Conservation (phyloP, 2,797 vertebrate genomes). For the Chromis chromis region DNA sequence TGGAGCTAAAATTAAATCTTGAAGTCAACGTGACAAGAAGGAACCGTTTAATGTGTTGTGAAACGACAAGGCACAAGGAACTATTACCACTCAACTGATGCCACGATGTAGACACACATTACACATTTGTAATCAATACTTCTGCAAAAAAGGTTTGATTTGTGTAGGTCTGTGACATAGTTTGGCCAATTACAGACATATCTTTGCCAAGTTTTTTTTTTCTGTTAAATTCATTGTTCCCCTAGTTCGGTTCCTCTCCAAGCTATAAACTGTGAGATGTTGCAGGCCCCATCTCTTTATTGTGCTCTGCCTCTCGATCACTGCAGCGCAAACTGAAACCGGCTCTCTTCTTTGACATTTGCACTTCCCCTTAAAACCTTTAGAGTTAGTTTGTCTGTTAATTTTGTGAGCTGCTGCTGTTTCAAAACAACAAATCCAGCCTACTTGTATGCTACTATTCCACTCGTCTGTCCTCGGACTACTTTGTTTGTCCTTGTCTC, state of each 20-base stretch:
- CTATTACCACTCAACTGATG: not conserved
- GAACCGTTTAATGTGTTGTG: slow-evolving; percentile 6
- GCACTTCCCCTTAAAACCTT: slow-evolving; percentile 26
- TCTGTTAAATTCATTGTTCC: slow-evolving; percentile 22
- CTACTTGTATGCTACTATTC: not conserved
- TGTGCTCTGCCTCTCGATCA: slow-evolving; percentile 31
- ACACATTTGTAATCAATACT: slow-evolving; percentile 18
- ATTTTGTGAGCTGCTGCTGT: not conserved
- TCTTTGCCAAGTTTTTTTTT: slow-evolving; percentile 6
- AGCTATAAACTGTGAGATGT: slow-evolving; percentile 35
- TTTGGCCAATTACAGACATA: slow-evolving; percentile 9
- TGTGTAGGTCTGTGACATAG: not conserved
- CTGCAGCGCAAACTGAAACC: slow-evolving; percentile 17
- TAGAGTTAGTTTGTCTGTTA: not conserved
- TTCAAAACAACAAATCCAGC: slow-evolving; percentile 27
- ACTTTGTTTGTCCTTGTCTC: not conserved
- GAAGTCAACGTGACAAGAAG: slow-evolving; percentile 1
- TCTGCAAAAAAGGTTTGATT: slow-evolving; percentile 46
- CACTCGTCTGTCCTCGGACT: slow-evolving; percentile 5
- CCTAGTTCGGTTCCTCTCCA: slow-evolving; percentile 50
- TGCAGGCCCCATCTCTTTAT: slow-evolving; percentile 43
- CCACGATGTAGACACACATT: not conserved
- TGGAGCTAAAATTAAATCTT: slow-evolving; percentile 28
- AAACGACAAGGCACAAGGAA: slow-evolving; percentile 53
- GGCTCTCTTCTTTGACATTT: slow-evolving; percentile 1